Percentiles rank a stretch among this genome's conserved stretches.
Conservation (phyloP, 2,888 invertebrate genomes). For the Ochlodes sylvanus region DNA sequence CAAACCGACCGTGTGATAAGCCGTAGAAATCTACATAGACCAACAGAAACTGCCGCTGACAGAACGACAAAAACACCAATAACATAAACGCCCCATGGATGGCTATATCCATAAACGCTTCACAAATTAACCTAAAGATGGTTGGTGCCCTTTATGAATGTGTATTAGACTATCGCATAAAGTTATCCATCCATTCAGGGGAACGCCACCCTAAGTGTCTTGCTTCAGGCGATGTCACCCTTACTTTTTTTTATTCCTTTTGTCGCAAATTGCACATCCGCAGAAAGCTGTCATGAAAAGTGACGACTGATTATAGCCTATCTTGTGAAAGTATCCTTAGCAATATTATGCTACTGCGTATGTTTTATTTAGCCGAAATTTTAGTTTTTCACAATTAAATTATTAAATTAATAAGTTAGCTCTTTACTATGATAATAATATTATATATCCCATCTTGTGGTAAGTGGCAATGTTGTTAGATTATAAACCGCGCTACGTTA, state of each 20-base stretch:
- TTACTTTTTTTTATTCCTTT: conserved; percentile 56
- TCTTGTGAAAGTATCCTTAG: conserved; percentile 9
- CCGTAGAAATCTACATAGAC: conserved; percentile 73
- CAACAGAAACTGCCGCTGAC: conserved; percentile 59
- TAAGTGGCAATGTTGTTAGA: no score
- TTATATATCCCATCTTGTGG: no score
- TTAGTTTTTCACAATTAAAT: no score
- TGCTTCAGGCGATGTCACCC: conserved; percentile 62
- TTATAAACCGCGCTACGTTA: no score
- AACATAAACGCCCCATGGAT: conserved; percentile 49
- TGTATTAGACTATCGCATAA: conserved; percentile 60
- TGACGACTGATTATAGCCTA: conserved; percentile 31
- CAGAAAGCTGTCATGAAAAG: conserved; percentile 41
- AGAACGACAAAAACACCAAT: conserved; percentile 63
- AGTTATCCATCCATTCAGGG: conserved; percentile 61
- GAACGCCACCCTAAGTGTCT: conserved; percentile 55
- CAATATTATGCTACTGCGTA: not conserved
- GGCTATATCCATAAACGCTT: conserved; percentile 43
- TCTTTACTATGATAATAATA: no score
- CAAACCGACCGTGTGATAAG: conserved; percentile 74
- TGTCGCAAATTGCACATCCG: conserved; percentile 56
- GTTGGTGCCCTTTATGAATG: conserved; percentile 59
- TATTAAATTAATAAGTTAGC: no score
- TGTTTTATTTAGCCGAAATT: no score
- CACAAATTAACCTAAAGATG: conserved; percentile 46